Evolutionary conservation across 2,888 invertebrate species (phyloP), one percentile per base, ranked within the genome.

Genomic region (Polydesmus complanatus): DNA sequence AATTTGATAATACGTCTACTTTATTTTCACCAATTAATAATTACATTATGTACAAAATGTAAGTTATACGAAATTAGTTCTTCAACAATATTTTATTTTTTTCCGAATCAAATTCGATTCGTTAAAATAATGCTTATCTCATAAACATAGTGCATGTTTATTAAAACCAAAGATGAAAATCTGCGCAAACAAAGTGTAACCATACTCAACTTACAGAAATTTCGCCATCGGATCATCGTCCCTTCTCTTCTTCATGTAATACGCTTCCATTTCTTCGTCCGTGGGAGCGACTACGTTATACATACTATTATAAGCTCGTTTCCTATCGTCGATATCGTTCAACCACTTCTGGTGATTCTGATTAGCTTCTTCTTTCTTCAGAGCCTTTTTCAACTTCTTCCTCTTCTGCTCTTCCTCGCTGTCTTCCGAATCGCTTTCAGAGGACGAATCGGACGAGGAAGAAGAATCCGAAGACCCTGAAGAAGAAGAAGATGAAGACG

Each of bases 141-240:
- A n/a, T n/a, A n/a, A n/a, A n/a, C n/a, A n/a, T n/a, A n/a, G n/a
- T n/a, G n/a, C n/a, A n/a, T n/a, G n/a, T n/a, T n/a, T n/a, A n/a
- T n/a, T n/a, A n/a, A n/a, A n/a, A n/a, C n/a, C n/a, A n/a, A n/a
- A n/a, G n/a, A n/a, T n/a, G n/a, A n/a, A n/a, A n/a, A n/a, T n/a
- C n/a, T n/a, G n/a, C n/a, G n/a, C n/a, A n/a, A n/a, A n/a, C n/a
- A n/a, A n/a, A n/a, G n/a, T n/a, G n/a, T n/a, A n/a, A n/a, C n/a
- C n/a, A n/a, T n/a, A n/a, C n/a, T n/a, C n/a, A n/a, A n/a, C 14
- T 37, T 37, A 37, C 51, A 77, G 66, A 74, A 86, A 88, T 64
- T 87, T 83, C 60, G 84, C 81, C 96, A 97, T 96, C 0, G 97
- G 97, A 77, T 98, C 97, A 65, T 92, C 91, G 0, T 84, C 85